These are phyloP conservation scores for Odocoileus hemionus DNA, from an alignment of 2,113 vertebrate genomes.

Conservation along the genomic window DNA sequence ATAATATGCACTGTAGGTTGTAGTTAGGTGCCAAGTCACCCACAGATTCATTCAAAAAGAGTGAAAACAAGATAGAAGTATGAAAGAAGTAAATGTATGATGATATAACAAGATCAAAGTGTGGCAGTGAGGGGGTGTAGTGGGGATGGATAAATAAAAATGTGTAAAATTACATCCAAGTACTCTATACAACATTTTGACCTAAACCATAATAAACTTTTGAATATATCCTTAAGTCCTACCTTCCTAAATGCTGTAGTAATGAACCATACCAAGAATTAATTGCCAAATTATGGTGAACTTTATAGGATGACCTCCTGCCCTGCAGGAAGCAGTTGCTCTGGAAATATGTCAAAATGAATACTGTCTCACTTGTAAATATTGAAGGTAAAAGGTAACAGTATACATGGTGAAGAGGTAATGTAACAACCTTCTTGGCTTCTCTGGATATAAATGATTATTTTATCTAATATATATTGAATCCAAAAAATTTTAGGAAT, in stretches of 20 bases:
- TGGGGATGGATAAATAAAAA: not conserved
- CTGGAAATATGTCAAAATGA: not conserved
- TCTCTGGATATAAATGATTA: not conserved
- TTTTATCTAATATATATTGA: not conserved
- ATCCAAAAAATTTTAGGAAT: not conserved
- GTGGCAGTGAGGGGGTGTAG: fast-evolving
- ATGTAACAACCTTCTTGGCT: not conserved
- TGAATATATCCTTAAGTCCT: not conserved
- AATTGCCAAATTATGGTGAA: not conserved
- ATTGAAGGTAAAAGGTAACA: not conserved
- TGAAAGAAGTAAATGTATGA: not conserved
- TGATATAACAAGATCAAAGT: not conserved
- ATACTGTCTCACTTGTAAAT: not conserved
- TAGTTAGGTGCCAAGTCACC: not conserved
- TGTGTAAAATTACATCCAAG: not conserved
- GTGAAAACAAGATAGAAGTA: not conserved
- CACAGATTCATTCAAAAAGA: conserved; percentile 1
- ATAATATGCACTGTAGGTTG: not conserved
- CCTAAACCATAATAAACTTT: not conserved
- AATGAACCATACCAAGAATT: not conserved
- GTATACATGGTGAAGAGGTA: not conserved
- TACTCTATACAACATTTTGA: not conserved
- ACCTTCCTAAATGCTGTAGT: not conserved
- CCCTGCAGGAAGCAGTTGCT: not conserved
- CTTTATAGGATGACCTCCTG: not conserved